phyloP scores from a whole-genome alignment of 2,888 invertebrate species.

The Proisotoma minuta region DNA sequence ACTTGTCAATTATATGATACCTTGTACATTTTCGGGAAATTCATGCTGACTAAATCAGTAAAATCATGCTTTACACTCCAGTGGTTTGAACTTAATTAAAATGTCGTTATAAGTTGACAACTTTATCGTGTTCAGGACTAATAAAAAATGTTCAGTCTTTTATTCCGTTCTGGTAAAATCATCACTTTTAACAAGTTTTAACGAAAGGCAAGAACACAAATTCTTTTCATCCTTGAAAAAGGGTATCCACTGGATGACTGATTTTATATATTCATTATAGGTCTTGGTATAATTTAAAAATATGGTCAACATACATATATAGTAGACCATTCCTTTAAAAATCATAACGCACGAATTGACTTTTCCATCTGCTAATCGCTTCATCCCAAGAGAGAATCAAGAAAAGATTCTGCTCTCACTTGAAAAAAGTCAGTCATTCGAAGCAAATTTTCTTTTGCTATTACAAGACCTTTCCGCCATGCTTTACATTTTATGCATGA shows the following conservation, averaged over 20 bases:
- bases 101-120: too few relatives aligned
- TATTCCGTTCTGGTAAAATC: too few relatives aligned
- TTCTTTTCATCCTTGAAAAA: background rate
- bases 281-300: background rate
- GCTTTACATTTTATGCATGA: too few relatives aligned
- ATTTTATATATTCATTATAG: background rate
- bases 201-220: background rate
- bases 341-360: conserved; percentile 42
- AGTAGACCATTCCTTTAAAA: conserved; percentile 8
- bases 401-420: too few relatives aligned
- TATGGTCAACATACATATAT: background rate
- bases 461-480: too few relatives aligned
- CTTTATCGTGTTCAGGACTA: too few relatives aligned
- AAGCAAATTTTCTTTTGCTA: background rate
- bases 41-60: too few relatives aligned
- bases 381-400: background rate
- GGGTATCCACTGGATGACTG: conserved; percentile 2
- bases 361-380: conserved; percentile 17
- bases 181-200: background rate
- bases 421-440: background rate
- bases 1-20: background rate
- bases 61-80: too few relatives aligned
- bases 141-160: too few relatives aligned
- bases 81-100: too few relatives aligned
- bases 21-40: too few relatives aligned